Evolutionary conservation across 2,888 invertebrate genomes (phyloP), one percentile per base, ranked within the genome.

Genomic region (Pegoplata infirma): DNA sequence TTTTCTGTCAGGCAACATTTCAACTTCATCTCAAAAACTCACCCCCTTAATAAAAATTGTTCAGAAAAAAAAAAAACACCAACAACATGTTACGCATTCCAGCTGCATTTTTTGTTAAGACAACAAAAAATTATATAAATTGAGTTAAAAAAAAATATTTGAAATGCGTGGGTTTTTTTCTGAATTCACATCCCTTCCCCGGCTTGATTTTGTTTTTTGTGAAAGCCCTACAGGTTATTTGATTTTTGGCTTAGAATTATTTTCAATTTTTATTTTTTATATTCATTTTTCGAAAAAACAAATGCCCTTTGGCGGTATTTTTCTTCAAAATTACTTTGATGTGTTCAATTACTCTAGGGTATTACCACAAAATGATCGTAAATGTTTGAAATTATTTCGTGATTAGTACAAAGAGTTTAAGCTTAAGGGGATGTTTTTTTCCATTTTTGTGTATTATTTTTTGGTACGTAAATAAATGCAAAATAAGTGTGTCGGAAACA

Each of bases 341-440:
- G 76, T 80, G 68, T 76, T 69, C 73, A 80, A 80, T 79, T 79
- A 79, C 79, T 79, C 79, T 36, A 63, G 79, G 79, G 79, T 49
- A 79, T 79, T 79, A 67, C 75, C 75, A 80, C 79, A 79, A 81
- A 82, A 80, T 76, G 79, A 80, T 78, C 76, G 81, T 81, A 81
- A 82, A 81, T 82, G 81, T 81, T 81, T 81, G 69, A 82, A 81
- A 83, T 83, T 82, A 83, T 80, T 81, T 80, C 81, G 80, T 82
- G 80, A 81, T 83, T 82, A 82, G 82, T 79, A 76, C 66, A 59
- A 63, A 80, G 66, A 72, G 76, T 68, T 76, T 73, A 76, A 59
- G 82, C 82, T 79, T 73, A 73, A 73, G 79, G 81, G 72, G 68
- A 58, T 66, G 67, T 59, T 75, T 71, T 25, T 25, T 14, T 49